These are phyloP conservation scores for Vanacampus margaritifer DNA, from an alignment of 2,113 vertebrate genomes.

Conservation along the genomic window DNA sequence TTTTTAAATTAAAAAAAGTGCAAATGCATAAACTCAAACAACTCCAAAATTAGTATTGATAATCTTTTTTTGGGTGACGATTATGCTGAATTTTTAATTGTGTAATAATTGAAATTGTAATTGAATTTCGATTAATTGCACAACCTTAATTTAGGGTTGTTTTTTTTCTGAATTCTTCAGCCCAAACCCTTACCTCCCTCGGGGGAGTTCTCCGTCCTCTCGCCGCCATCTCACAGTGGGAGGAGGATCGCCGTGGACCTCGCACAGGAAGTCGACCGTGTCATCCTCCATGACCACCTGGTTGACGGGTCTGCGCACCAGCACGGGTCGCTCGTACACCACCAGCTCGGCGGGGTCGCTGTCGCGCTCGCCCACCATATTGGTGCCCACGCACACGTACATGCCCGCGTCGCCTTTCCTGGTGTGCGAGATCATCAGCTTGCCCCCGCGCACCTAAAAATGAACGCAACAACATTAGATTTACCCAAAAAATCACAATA, in stretches of 20 bases:
- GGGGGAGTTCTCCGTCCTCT: conserved; percentile 89
- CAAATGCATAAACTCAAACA: too few species aligned
- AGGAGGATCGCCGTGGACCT: conserved; percentile 91
- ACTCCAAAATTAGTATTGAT: too few species aligned
- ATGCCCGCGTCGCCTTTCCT: conserved; percentile 94
- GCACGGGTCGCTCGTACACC: conserved; percentile 89
- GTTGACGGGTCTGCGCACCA: conserved; percentile 91
- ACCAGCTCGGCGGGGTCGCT: conserved; percentile 95
- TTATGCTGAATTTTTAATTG: too few species aligned
- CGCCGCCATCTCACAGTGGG: conserved; percentile 93
- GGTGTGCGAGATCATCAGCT: conserved; percentile 93
- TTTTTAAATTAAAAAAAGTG: too few species aligned
- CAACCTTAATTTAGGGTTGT: too few species aligned
- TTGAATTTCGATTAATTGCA: too few species aligned
- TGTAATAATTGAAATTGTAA: too few species aligned
- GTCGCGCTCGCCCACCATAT: conserved; percentile 96
- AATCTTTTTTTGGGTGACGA: too few species aligned
- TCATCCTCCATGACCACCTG: conserved; percentile 92
- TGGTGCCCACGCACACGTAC: conserved; percentile 94
- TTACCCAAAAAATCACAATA: too few species aligned
- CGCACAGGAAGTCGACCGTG: conserved; percentile 89
- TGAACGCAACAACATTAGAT: neutral
- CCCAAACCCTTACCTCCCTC: conserved; percentile 77
- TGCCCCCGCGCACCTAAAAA: conserved; percentile 89
- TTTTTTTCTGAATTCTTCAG: too few species aligned